Percentiles rank a stretch among this genome's conserved stretches.
Conservation (phyloP, 1,140 invertebrate species). For the Hylaeus volcanicus region DNA sequence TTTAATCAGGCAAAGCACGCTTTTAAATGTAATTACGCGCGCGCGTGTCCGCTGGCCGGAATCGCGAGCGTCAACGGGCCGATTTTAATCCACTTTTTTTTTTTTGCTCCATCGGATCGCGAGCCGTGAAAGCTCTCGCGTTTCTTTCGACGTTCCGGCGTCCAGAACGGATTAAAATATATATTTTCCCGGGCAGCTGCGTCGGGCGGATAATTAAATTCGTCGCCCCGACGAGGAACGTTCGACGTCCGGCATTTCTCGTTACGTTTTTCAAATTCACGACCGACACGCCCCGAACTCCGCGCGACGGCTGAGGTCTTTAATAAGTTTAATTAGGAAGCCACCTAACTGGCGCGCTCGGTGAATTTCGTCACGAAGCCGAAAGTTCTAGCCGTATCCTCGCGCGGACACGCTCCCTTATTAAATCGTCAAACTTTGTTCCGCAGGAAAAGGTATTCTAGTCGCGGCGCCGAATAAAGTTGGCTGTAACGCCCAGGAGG, state of each 20-base stretch:
- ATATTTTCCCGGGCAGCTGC: background rate
- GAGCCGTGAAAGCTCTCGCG: background rate
- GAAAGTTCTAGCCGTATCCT: constrained; percentile 1
- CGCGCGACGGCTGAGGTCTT: background rate
- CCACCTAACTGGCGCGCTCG: constrained; percentile 2
- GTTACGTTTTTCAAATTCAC: constrained; percentile 5
- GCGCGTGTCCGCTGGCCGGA: background rate
- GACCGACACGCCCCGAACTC: background rate
- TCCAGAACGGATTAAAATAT: background rate
- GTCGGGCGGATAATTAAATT: constrained; percentile 19
- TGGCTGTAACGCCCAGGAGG: background rate
- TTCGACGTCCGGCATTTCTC: background rate
- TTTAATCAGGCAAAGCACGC: constrained; percentile 5
- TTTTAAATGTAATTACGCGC: constrained; percentile 20
- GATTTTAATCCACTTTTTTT: constrained; percentile 9
- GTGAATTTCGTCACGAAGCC: constrained; percentile 26
- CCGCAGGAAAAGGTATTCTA: background rate
- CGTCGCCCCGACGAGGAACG: background rate
- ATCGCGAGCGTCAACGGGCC: background rate
- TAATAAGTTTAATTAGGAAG: constrained; percentile 44
- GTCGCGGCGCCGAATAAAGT: background rate
- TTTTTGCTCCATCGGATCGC: background rate
- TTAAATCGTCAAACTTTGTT: constrained; percentile 22
- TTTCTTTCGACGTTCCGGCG: background rate
- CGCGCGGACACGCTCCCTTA: constrained; percentile 4